A percentile compares a stretch with the other conserved stretches of the same genome.
Conservation (phyloP, 2,797 vertebrate genomes). For the Alectoris magna region DNA sequence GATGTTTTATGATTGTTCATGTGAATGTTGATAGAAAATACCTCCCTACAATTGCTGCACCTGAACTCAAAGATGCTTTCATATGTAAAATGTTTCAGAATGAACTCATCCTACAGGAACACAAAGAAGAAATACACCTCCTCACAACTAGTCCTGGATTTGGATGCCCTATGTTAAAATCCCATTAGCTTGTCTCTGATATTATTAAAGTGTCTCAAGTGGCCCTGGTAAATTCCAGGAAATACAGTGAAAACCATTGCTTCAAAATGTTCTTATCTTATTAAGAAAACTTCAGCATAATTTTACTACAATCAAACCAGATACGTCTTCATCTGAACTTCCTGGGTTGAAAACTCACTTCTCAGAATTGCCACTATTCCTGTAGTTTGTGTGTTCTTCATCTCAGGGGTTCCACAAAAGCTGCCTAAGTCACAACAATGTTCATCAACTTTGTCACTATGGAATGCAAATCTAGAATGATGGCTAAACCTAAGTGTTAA, state of each 20-base stretch:
- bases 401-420: background rate
- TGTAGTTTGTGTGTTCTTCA: background rate
- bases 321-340: background rate
- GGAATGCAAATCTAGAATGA: background rate
- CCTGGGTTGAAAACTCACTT: background rate
- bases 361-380: background rate
- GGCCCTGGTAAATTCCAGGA: background rate
- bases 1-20: slow-evolving; percentile 22
- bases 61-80: slow-evolving; percentile 33
- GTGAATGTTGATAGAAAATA: background rate
- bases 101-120: background rate
- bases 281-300: background rate
- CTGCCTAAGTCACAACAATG: background rate
- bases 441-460: background rate
- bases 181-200: background rate
- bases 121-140: slow-evolving; percentile 21
- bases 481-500: background rate
- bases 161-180: background rate
- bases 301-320: background rate
- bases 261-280: background rate
- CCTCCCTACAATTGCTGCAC: background rate
- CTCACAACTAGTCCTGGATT: background rate
- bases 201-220: background rate
- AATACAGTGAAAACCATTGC: background rate
- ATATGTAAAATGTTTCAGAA: slow-evolving; percentile 24